Base-by-base conservation (phyloP, 2,797 vertebrate genomes). In the Paratrypauchen microcephalus region DNA sequence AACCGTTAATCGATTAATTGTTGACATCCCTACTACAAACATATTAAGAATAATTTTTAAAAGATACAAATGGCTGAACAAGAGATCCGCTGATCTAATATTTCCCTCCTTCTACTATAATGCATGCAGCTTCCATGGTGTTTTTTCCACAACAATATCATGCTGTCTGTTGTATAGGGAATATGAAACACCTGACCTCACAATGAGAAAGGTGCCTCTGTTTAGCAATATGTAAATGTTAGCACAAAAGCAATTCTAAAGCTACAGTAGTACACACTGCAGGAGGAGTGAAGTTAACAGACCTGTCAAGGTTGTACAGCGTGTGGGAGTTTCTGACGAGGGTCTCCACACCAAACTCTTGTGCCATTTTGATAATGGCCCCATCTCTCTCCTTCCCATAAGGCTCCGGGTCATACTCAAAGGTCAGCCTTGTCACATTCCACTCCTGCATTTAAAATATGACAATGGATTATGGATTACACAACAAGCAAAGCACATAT, bases 311-410 rank as follows among this genome's bases (percentile, higher is more conserved):
- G 82, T 95, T 96, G 83, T 97, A 98, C 68, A 99, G 96, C 0
- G 97, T 99, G 77, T 99, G 97, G 0, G 95, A 97, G 70, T 97
- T 97, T 76, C 95, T 94, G 13, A 97, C 93, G 21, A 96, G 80
- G 54, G 97, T 95, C 83, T 98, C 96, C 85, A 99, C 96, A 0
- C 96, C 96, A 26, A 96, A 96, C 86, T 99, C 96, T 71, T 95
- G 95, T 15, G 97, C 97, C 92, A 98, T 93, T 88, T 99, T 99
- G 90, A 97, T 80, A 8, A 99, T 98, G 82, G 96, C 96, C 0
- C 94, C 94, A 61, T 99, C 97, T 41, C 97, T 90, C 79, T 98
- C 97, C 86, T 98, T 99, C 62, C 97, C 96, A 74, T 97, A 99
- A 0, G 97, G 97, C 81, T 99, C 97, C 0, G 97, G 96, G 87